Base-by-base conservation (phyloP, 1,140 invertebrate species). In the Himalopsyche phryganea region DNA sequence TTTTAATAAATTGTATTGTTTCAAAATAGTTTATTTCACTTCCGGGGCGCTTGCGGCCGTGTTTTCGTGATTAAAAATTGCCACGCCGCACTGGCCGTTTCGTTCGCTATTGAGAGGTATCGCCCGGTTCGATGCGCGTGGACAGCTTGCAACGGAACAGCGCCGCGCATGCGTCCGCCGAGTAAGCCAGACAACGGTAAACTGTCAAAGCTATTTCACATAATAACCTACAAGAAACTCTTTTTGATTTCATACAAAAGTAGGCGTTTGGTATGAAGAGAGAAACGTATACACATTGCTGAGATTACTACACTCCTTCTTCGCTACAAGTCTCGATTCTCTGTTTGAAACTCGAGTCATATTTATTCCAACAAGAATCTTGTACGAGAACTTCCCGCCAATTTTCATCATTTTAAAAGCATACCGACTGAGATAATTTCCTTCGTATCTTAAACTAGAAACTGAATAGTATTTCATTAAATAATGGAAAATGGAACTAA, bases 201-300 rank as follows among this genome's bases (percentile, higher is more conserved):
- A 63, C 61, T 63, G 61, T 50, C 60, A 52, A 59, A 63, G 54
- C 48, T 13, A 58, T 62, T 62, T 58, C 54, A 62, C 60, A 58
- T 18, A 49, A 44, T 54, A 54, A 54, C 51, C 51, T 54, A 54
- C 46, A 54, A 46, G 51, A 36, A 45, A 45, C 36, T 54, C 42
- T 47, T 54, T 54, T 54, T 54, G 45, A n/a, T 41, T 58, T 28
- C 47, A 40, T 18, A 49, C 54, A 47, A 50, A 53, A 58, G 59
- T 46, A 56, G 59, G 59, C 52, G 59, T 46, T 32, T 7, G 50
- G 9, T 28, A 28, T 9, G 9, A 28, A 28, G 23, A 28, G 23
- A 9, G 23, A 28, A 28, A 28, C 23, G 23, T 28, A 28, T 28
- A 28, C 23, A 28, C 23, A 28, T 28, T 5, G 23, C 23, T 28